Evolutionary conservation across 2,888 invertebrate species (phyloP), one percentile per base, ranked within the genome.

Genomic region (Cancer borealis): DNA sequence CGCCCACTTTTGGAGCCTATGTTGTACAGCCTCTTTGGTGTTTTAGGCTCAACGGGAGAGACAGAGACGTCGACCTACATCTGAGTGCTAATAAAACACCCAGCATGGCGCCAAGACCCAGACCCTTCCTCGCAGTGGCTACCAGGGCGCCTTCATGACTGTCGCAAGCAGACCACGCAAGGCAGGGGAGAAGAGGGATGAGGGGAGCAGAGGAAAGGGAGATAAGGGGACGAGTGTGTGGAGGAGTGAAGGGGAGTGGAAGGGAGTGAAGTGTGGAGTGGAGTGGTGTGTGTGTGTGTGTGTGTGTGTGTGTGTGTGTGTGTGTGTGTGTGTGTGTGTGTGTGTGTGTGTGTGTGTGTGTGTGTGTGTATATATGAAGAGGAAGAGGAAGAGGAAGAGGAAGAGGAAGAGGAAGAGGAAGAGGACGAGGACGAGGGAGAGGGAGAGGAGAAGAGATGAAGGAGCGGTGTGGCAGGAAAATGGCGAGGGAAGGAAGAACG

Each of bases 261-360:
- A 30, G 14, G 79, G 8, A 30, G 12, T 0, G 79, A 1, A 30
- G 79, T 12, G 21, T 26, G 30, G 14, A 79, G 12, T 10, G 79
- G 8, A 26, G 10, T 30, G 12, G 79, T 26, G 54, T 39, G 66
- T 66, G 66, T 66, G n/a, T 66, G 4, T 66, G 66, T n/a, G 60
- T 14, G 14, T 66, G 60, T 66, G 60, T 66, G 60, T 66, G 60
- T 66, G 60, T 66, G 60, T 66, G 60, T 66, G 60, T 66, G 60
- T 66, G 60, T 66, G 60, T 66, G 60, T 66, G 60, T 66, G 60
- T 66, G 60, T 66, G 60, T 66, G 79, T 79, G 79, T 79, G 79
- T 8, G 30, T 79, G 79, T 79, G 79, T 79, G 79, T 79, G 79
- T 79, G 79, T 79, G 79, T 79, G 79, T 79, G 79, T 79, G 79